Base-by-base conservation (phyloP, 2,888 invertebrate species). In the Drosophila tripunctata region DNA sequence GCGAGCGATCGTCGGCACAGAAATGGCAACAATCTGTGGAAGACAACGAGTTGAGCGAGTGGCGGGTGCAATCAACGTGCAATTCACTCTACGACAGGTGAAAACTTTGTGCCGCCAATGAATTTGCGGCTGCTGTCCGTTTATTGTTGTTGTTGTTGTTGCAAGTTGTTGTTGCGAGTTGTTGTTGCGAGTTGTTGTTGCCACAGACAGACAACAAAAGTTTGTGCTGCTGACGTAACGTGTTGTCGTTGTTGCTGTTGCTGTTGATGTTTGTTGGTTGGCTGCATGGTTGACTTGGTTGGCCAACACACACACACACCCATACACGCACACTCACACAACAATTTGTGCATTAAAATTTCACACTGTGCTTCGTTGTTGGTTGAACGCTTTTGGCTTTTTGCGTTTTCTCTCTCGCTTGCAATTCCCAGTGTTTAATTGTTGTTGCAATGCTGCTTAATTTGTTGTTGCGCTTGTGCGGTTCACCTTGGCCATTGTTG, bases 1-100 rank as follows among this genome's bases (percentile, higher is more conserved):
- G 55, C 66, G 65, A 67, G 47, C n/a, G 76, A 80, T 76, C 80
- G 60, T 51, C 69, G 54, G 56, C 52, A 58, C 55, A 27, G 8
- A 75, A 84, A 87, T 87, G 87, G 78, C 87, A 71, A 72, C 82
- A 75, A 78, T 82, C 84, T 79, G 66, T 33, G 44, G 41, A 27
- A 44, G 48, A 22, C 55, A 38, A 15, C 50, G 30, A 55, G 43
- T 54, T 43, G 43, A 36, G 19, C 19, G 19, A 12, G 45, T 36
- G 67, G 79, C 58, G 78, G 83, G 65, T 78, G 80, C 85, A 82
- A 85, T 82, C 86, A 82, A 68, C 87, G 79, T 69, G 67, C 27
- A 27, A 27, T 72, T 79, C 82, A 55, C 57, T 63, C 36, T 69
- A 40, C 69, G 85, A 87, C 84, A 84, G 85, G 82, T 87, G 77